Percentiles rank a stretch among this genome's conserved stretches.
Evolutionary conservation across 1,140 invertebrate genomes (phyloP).

Genomic region (Nasonia longicornis): DNA sequence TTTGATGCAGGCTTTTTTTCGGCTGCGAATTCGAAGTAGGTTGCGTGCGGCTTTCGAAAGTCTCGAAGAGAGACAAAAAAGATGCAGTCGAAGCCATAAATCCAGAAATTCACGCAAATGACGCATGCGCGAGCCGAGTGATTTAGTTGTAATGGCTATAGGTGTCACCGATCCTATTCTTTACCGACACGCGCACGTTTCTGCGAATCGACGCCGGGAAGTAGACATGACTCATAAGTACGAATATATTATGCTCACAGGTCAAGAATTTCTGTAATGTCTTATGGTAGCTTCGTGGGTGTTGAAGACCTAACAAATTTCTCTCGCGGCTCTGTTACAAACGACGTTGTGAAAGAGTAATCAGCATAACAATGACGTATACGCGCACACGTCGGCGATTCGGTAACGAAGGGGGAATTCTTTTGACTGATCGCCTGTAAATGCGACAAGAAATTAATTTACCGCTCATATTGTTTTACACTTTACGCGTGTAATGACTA

Average conservation of each 20-base stretch:
- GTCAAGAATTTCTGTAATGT: conserved; percentile 19
- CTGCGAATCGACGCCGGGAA: conserved; percentile 13
- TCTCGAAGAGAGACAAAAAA: neutral
- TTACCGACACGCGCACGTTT: neutral
- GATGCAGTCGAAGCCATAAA: neutral
- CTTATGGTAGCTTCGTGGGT: conserved; percentile 26
- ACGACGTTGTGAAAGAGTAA: conserved; percentile 35
- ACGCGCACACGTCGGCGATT: neutral
- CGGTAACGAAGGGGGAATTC: conserved; percentile 5
- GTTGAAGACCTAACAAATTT: conserved; percentile 37
- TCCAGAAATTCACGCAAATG: neutral
- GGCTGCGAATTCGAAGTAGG: neutral
- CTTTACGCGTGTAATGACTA: neutral
- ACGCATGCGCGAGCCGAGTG: neutral
- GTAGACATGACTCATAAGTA: conserved; percentile 14
- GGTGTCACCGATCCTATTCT: neutral
- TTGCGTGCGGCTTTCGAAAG: neutral
- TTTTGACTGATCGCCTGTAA: conserved; percentile 19
- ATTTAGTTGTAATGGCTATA: conserved; percentile 15
- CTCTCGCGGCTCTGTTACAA: conserved; percentile 14
- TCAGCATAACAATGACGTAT: conserved; percentile 20
- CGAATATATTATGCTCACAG: neutral
- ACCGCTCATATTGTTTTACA: conserved; percentile 4
- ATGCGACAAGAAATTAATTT: conserved; percentile 30
- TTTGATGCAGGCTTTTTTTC: neutral